Conservation (phyloP, 2,113 vertebrate species). For the Menura novaehollandiae region DNA sequence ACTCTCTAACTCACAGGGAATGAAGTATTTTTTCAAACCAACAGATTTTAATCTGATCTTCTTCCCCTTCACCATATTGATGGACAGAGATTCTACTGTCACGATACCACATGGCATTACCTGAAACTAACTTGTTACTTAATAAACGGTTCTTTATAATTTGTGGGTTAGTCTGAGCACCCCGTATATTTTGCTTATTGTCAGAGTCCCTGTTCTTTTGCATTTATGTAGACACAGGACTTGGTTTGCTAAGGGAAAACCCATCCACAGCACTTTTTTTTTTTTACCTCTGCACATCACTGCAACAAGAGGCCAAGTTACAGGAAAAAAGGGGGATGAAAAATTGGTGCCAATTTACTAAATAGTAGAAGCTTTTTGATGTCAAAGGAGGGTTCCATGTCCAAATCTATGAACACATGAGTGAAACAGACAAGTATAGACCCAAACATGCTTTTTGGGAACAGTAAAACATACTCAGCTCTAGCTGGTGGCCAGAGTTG, state of each 20-base stretch:
- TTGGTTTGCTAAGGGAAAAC: background rate
- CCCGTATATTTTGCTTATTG: background rate
- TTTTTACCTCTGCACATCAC: background rate
- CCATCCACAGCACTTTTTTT: background rate
- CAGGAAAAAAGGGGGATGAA: background rate
- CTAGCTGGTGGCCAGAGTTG: background rate
- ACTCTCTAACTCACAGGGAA: background rate
- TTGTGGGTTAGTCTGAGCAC: background rate
- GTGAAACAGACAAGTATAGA: background rate
- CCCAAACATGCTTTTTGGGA: background rate
- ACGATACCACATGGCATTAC: background rate
- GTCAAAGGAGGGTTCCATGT: background rate
- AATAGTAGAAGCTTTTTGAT: background rate
- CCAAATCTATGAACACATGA: background rate
- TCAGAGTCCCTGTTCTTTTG: background rate
- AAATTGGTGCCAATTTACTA: background rate
- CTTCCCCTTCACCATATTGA: background rate
- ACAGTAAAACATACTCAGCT: background rate
- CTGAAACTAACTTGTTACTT: background rate
- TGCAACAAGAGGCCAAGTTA: background rate
- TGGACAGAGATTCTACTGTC: background rate
- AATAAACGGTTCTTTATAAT: background rate
- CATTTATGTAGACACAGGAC: background rate
- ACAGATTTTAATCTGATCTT: background rate
- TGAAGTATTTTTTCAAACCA: background rate